A percentile compares a stretch with the other conserved stretches of the same genome.
These are phyloP conservation scores for Tipula confusa DNA, from an alignment of 2,888 invertebrate species.

Conservation along the genomic window DNA sequence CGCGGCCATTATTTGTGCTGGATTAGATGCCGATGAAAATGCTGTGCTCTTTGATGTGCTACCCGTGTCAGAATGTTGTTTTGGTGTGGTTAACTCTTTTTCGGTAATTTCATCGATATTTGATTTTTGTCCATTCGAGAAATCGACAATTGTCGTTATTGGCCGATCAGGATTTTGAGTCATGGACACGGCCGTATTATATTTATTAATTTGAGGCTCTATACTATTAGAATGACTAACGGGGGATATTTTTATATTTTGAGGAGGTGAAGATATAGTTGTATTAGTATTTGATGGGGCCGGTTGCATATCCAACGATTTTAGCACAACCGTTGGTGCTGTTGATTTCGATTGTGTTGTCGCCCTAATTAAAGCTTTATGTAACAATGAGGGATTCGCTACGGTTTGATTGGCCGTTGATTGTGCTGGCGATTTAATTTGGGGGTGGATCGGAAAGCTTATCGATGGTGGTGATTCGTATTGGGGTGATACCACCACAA, in stretches of 20 bases:
- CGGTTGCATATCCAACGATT: conserved; percentile 36
- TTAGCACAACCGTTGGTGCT: conserved; percentile 38
- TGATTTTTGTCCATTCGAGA: conserved; percentile 43
- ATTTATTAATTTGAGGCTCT: conserved; percentile 49
- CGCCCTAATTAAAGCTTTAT: conserved; percentile 68
- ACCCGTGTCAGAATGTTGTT: neutral
- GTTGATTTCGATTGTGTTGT: conserved; percentile 56
- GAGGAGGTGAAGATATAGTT: conserved; percentile 44
- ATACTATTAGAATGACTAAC: neutral
- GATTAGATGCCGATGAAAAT: conserved; percentile 49
- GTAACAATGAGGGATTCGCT: conserved; percentile 63
- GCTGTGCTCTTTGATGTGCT: conserved; percentile 30
- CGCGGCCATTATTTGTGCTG: conserved; percentile 46
- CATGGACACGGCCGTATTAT: conserved; percentile 67
- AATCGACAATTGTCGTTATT: conserved; percentile 60
- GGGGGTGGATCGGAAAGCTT: conserved; percentile 56
- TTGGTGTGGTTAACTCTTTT: conserved; percentile 38
- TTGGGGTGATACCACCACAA: conserved; percentile 72
- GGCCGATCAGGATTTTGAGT: conserved; percentile 56
- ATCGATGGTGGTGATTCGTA: conserved; percentile 71
- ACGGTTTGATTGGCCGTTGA: conserved; percentile 47
- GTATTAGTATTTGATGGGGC: conserved; percentile 47
- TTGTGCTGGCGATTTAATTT: conserved; percentile 56
- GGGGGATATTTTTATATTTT: conserved; percentile 43
- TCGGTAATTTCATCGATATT: conserved; percentile 38